phyloP scores from a whole-genome alignment of 2,113 vertebrate species.

The Equus przewalskii region DNA sequence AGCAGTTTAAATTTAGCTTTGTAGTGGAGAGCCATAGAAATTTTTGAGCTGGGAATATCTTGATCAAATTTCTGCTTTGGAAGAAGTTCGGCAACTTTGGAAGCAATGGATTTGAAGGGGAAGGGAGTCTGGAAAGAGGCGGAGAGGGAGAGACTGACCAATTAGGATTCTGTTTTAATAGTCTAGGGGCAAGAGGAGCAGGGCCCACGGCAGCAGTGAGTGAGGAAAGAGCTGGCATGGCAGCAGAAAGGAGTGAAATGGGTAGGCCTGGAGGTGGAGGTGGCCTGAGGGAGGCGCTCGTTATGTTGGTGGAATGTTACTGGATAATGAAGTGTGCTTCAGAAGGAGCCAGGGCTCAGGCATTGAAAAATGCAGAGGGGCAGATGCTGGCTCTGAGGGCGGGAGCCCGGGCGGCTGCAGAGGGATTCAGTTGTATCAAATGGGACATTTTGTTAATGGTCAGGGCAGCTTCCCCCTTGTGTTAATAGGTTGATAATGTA shows the following conservation, averaged over 20 bases:
- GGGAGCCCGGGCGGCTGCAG: not conserved
- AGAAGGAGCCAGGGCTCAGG: not conserved
- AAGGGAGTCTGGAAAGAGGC: not conserved
- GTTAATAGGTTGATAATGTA: not conserved
- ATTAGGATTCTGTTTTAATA: not conserved
- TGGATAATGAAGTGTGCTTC: not conserved
- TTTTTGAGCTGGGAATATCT: not conserved
- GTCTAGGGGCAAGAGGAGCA: not conserved
- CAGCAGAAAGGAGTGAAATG: not conserved
- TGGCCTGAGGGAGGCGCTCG: too few species aligned
- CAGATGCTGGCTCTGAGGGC: not conserved
- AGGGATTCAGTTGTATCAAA: not conserved
- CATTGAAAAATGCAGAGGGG: not conserved
- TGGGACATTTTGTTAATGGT: not conserved
- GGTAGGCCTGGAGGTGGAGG: not conserved
- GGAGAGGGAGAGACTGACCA: too few species aligned
- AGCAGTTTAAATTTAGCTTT: not conserved
- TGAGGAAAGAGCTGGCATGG: not conserved
- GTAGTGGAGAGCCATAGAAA: not conserved
- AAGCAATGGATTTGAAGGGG: not conserved
- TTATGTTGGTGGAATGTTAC: too few species aligned
- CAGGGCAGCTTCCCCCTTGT: not conserved
- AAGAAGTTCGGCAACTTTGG: not conserved
- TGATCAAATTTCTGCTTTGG: not conserved
- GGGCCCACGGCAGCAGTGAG: too few species aligned